phyloP scores from a whole-genome alignment of 2,888 invertebrate species.

The Leptinotarsa tumamoca region DNA sequence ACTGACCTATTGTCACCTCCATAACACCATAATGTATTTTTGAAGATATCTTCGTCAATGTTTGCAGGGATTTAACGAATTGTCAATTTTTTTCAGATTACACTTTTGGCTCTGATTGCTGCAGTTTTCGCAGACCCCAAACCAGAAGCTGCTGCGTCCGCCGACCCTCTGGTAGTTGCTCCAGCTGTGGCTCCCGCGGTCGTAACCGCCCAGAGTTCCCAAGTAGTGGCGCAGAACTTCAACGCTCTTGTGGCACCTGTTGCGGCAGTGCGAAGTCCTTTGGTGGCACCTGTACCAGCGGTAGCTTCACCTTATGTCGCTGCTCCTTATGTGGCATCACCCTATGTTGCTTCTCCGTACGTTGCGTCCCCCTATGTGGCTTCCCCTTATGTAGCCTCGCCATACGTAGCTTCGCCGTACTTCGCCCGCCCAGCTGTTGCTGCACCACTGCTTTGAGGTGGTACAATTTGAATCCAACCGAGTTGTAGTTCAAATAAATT shows the following conservation, averaged over 20 bases:
- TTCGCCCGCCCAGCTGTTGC: background rate
- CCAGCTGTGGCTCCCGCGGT: constrained; percentile 61
- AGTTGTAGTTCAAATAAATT: background rate
- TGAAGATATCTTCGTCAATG: background rate
- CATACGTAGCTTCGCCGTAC: constrained; percentile 64
- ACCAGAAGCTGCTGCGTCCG: constrained; percentile 30
- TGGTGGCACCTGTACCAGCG: constrained; percentile 68
- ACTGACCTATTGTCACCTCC: background rate
- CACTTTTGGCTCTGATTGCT: background rate
- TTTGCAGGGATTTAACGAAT: background rate
- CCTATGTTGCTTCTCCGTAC: constrained; percentile 57
- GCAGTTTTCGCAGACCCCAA: constrained; percentile 6
- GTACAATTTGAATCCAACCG: background rate
- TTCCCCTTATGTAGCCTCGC: constrained; percentile 16
- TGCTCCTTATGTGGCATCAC: constrained; percentile 57
- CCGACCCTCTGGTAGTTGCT: constrained; percentile 54
- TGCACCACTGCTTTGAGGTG: constrained; percentile 4
- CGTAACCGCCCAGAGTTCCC: constrained; percentile 75
- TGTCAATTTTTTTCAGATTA: background rate
- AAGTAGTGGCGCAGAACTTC: constrained; percentile 54
- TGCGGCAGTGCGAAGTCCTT: constrained; percentile 51
- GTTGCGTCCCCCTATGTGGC: constrained; percentile 59
- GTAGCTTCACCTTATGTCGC: constrained; percentile 56
- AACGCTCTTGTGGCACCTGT: constrained; percentile 49
- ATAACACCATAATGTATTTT: background rate